Base-by-base conservation (phyloP, 2,888 invertebrate species). In the Phlogophora meticulosa region DNA sequence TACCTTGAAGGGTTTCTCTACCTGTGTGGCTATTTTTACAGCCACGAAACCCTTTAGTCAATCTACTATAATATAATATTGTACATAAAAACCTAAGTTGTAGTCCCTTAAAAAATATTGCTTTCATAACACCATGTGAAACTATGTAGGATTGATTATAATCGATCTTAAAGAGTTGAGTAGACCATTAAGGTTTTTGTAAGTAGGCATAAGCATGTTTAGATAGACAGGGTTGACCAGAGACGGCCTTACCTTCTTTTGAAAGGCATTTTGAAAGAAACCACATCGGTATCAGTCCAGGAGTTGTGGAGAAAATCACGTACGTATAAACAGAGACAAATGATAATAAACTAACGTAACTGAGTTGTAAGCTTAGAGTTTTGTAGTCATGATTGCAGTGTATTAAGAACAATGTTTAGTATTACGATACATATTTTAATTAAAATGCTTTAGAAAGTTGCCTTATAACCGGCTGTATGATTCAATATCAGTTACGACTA, bases 171-270 rank as follows among this genome's bases (percentile, higher is more conserved):
- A 24, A 24, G 1, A 28, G 69, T 68, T 68, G 69, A 68, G 51
- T 40, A 59, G 28, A 68, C 28, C 34, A 17, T 43, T 43, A 43
- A 13, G 46, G 24, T 49, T 64, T 61, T 34, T 55, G 17, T 49
- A 59, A 36, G 20, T 80, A 74, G 66, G 38, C 60, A 17, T 76
- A 67, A 69, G 66, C 22, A 40, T 55, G 42, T 51, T 57, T 74
- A 80, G 77, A 65, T 32, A 66, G 75, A 81, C 72, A 83, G 83
- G 83, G 83, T 81, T 70, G 59, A 81, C 81, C 83, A 67, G 45
- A 62, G 68, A 68, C 40, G 81, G 81, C 81, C 83, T 81, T 81
- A 81, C 64, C 71, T 66, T 73, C 80, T 80, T 66, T 75, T 61
- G 17, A 75, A 79, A 76, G 76, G 69, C 76, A 75, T 56, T 75